Evolutionary conservation across 2,113 vertebrate genomes (phyloP).

Genomic region (Ictalurus punctatus): DNA sequence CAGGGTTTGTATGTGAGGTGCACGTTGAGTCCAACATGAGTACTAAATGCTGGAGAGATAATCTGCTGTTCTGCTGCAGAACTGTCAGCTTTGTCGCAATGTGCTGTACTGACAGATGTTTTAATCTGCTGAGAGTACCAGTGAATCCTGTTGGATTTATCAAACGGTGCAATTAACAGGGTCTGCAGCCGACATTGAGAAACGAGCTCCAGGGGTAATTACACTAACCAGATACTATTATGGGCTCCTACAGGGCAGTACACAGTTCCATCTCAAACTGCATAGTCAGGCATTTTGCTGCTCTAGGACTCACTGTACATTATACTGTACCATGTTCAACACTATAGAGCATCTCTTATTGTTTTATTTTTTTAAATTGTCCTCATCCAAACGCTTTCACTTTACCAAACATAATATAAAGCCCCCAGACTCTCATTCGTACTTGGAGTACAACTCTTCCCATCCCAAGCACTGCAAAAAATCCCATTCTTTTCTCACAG

Average conservation of each 20-base stretch:
- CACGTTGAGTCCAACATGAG: not conserved
- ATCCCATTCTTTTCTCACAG: not conserved
- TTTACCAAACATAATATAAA: not conserved
- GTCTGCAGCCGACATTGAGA: slow-evolving; percentile 42
- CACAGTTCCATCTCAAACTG: slow-evolving; percentile 3
- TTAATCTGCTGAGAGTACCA: slow-evolving; percentile 43
- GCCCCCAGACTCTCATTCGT: not conserved
- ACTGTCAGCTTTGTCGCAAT: slow-evolving; percentile 21
- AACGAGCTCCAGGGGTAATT: slow-evolving; percentile 53
- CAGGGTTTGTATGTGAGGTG: not conserved
- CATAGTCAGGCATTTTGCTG: slow-evolving; percentile 37
- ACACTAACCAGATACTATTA: slow-evolving; percentile 46
- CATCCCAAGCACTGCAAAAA: not conserved
- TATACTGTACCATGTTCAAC: not conserved
- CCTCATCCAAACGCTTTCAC: not conserved
- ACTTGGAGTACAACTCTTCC: not conserved
- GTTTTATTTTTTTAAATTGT: not conserved
- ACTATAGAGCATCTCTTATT: not conserved
- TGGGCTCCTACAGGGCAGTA: slow-evolving; percentile 35
- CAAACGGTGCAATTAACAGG: slow-evolving; percentile 44
- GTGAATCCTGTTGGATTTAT: slow-evolving; percentile 45
- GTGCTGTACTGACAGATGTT: slow-evolving; percentile 41
- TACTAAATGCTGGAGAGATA: not conserved
- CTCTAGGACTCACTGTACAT: not conserved
- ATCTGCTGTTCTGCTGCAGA: not conserved